phyloP scores from a whole-genome alignment of 1,140 invertebrate genomes.

The Apis dorsata region DNA sequence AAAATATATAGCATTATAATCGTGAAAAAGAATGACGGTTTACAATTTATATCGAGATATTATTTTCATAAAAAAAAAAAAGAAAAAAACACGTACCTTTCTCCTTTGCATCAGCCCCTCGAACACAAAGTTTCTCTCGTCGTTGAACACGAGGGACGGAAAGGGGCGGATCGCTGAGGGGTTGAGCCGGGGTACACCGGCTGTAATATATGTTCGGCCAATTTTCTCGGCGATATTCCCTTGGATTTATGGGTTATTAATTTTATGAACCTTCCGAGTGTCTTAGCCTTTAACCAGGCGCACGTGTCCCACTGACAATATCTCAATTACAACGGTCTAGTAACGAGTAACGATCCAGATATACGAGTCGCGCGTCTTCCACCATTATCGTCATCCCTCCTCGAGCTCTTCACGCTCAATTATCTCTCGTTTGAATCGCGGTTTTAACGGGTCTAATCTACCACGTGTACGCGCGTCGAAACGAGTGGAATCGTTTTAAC shows the following conservation, averaged over 20 bases:
- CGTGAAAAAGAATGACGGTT: too few relatives aligned
- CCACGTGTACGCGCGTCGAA: background rate
- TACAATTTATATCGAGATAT: too few relatives aligned
- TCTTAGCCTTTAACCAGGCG: constrained; percentile 10
- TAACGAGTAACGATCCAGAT: constrained; percentile 20
- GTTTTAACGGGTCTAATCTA: background rate
- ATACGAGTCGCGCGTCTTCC: constrained; percentile 10
- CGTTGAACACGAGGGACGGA: background rate
- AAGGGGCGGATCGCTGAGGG: background rate
- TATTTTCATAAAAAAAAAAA: too few relatives aligned
- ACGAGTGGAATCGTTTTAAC: background rate
- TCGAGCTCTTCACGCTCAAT: constrained; percentile 40
- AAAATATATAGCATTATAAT: too few relatives aligned
- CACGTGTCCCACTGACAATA: constrained; percentile 56
- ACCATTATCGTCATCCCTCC: constrained; percentile 23
- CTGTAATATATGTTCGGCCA: constrained; percentile 53
- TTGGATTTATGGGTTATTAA: constrained; percentile 70
- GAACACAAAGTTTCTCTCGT: background rate
- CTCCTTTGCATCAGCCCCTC: background rate
- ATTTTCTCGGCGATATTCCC: constrained; percentile 61
- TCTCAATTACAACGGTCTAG: constrained; percentile 56
- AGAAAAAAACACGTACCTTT: background rate
- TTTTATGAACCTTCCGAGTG: constrained; percentile 62
- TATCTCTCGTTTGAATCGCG: constrained; percentile 28
- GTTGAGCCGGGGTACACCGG: background rate